phyloP scores from a whole-genome alignment of 2,113 vertebrate species.

The Cinclus mexicanus region DNA sequence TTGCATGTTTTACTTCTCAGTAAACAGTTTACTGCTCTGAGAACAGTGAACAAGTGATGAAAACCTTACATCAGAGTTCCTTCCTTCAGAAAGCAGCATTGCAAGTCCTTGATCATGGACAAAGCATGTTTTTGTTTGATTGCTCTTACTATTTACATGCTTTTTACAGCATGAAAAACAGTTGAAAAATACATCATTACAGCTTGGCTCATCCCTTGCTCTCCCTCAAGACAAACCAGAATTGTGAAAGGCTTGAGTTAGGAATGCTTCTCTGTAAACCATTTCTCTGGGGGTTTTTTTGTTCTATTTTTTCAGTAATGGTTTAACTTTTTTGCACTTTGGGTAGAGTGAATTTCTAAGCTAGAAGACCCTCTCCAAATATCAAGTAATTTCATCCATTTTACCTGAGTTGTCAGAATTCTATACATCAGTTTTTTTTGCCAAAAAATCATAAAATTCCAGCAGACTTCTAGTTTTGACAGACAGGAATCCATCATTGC shows the following conservation, averaged over 20 bases:
- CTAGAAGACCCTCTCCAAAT: background rate
- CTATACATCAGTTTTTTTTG: background rate
- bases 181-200: background rate
- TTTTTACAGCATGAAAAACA: background rate
- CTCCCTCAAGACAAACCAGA: background rate
- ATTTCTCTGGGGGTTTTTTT: background rate
- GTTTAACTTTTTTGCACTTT: background rate
- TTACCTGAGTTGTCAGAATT: background rate
- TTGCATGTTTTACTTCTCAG: constrained; percentile 54
- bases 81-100: background rate
- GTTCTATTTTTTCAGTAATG: background rate
- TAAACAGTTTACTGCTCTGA: background rate
- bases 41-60: constrained; percentile 29
- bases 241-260: background rate
- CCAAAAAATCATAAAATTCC: background rate
- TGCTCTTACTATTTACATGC: background rate
- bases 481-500: background rate
- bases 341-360: background rate
- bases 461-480: background rate
- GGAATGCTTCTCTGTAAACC: background rate
- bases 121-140: background rate
- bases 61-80: background rate
- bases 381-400: background rate
- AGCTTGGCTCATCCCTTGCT: background rate
- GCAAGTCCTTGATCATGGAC: background rate